phyloP scores from a whole-genome alignment of 2,113 vertebrate species.

The Cinclus mexicanus region DNA sequence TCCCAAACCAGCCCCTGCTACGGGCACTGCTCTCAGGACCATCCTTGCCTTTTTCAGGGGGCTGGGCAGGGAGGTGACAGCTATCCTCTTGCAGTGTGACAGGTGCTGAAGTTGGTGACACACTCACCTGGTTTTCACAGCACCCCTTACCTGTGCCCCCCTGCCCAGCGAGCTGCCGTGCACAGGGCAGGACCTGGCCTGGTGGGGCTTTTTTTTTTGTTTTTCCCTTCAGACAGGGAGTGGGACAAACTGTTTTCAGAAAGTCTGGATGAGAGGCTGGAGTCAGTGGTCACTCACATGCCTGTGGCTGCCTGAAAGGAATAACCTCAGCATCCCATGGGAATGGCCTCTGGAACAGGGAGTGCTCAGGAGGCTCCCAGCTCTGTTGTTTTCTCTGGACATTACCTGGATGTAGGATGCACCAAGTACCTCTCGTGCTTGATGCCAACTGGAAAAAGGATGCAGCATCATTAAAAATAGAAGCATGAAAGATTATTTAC shows the following conservation, averaged over 20 bases:
- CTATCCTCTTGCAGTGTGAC: rapidly evolving
- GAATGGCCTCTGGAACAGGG: neutral
- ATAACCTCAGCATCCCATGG: neutral
- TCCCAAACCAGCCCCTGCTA: neutral
- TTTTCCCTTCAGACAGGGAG: neutral
- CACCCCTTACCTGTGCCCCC: rapidly evolving
- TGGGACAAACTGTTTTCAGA: neutral
- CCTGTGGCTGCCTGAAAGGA: neutral
- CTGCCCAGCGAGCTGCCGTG: rapidly evolving
- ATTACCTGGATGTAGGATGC: neutral
- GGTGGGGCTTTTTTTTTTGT: neutral
- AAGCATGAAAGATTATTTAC: conserved; percentile 71
- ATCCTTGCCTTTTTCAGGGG: neutral
- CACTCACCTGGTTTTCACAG: rapidly evolving
- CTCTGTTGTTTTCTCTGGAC: neutral
- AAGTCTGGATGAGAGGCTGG: neutral
- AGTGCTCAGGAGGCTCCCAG: rapidly evolving
- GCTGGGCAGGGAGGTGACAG: neutral
- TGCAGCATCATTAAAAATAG: conserved; percentile 67
- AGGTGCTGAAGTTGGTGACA: rapidly evolving
- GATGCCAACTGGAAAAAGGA: neutral
- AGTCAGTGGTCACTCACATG: neutral
- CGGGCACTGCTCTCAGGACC: rapidly evolving
- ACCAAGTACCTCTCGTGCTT: neutral
- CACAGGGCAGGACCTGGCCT: neutral